A percentile compares a stretch with the other conserved stretches of the same genome.
Conservation (phyloP, 1,140 invertebrate species). For the Bombus fervidus region DNA sequence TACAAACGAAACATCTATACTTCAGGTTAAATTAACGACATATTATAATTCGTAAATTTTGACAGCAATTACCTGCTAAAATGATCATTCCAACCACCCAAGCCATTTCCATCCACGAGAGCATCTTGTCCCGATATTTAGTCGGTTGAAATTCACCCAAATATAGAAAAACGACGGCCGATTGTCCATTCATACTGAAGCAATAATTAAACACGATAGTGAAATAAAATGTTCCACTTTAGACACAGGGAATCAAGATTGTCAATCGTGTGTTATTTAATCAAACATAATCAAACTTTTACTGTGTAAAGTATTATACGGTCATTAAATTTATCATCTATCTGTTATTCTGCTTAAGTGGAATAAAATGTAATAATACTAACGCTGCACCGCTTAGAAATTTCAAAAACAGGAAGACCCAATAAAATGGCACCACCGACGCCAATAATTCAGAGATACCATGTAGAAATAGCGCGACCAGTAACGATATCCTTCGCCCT, state of each 20-base stretch:
- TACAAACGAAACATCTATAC: too few relatives aligned
- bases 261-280: too few relatives aligned
- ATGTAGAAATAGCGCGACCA: constrained; percentile 82
- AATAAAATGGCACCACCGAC: constrained; percentile 83
- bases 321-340: too few relatives aligned
- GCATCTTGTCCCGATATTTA: constrained; percentile 70
- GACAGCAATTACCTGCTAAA: constrained; percentile 66
- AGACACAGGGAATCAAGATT: too few relatives aligned
- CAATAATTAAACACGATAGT: not conserved
- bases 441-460: constrained; percentile 81
- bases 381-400: constrained; percentile 85
- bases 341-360: too few relatives aligned
- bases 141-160: constrained; percentile 79
- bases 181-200: constrained; percentile 73
- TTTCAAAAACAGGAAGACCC: constrained; percentile 82
- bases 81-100: constrained; percentile 75
- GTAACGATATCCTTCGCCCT: constrained; percentile 82
- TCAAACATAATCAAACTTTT: too few relatives aligned
- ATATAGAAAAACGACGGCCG: constrained; percentile 76
- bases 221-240: too few relatives aligned
- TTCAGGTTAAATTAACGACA: too few relatives aligned
- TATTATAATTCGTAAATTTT: not conserved
- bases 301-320: too few relatives aligned
- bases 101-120: constrained; percentile 77
- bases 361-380: constrained; percentile 59